Evolutionary conservation across 2,888 invertebrate genomes (phyloP), one percentile per base, ranked within the genome.

Genomic region (Xestia sexstrigata): DNA sequence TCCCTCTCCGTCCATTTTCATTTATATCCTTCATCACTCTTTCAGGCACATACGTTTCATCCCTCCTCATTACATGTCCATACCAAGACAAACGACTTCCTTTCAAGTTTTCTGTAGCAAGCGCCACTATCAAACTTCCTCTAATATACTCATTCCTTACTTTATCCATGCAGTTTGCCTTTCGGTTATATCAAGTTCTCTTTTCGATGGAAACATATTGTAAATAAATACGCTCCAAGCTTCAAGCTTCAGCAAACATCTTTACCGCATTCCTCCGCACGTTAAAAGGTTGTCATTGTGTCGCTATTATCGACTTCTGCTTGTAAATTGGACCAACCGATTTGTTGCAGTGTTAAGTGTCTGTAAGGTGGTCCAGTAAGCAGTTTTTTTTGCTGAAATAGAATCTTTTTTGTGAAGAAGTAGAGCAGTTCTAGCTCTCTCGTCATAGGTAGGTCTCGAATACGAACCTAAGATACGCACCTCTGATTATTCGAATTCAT

Each of bases 291-390:
- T 76, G 78, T 79, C 78, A 91, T 93, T 93, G 92, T 93, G 88
- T 89, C 88, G 87, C 87, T 86, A 85, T 92, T 92, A 91, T 89
- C 90, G 90, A 89, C 78, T 62, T 55, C 45, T 81, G 90, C 85
- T 78, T 89, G 93, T 92, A 79, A 93, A 93, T 93, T 92, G 90
- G 89, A 83, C 81, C 82, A 78, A 58, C 68, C 84, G 81, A 87
- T 88, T 83, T 84, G 83, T 89, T 88, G 83, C 83, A 80, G 90
- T 91, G 93, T 89, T 92, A 93, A 93, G 91, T 92, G 92, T 81
- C 82, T 82, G 79, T 79, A 82, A 73, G 93, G 92, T 91, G 90
- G 91, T 90, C 90, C 78, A 83, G 74, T 86, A 82, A 83, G 81
- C 80, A 60, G 74, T 69, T 79, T 76, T 84, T 82, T 85, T 80